Conservation (phyloP, 2,888 invertebrate species). For the Drosophila atroscutellata region DNA sequence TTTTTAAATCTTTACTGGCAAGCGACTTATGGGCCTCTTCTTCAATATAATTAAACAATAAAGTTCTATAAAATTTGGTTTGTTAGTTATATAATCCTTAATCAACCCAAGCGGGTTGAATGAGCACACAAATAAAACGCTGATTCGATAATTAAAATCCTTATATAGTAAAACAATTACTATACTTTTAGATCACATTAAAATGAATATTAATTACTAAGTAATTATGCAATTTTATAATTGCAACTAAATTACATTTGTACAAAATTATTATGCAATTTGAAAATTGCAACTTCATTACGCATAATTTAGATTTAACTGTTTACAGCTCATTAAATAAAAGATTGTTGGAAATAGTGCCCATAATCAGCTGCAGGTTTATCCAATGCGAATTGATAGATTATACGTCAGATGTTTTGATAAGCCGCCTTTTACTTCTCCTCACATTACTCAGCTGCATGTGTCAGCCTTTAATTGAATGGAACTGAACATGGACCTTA, state of each 20-base stretch:
- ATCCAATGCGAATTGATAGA: neutral
- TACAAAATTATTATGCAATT: neutral
- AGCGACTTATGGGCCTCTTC: neutral
- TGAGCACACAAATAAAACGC: neutral
- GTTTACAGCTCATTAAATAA: neutral
- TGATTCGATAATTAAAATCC: neutral
- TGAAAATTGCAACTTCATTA: neutral
- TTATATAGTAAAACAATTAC: neutral
- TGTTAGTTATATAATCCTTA: too few species aligned
- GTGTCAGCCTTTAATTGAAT: constrained; percentile 1
- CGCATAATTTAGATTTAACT: neutral
- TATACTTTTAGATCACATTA: neutral
- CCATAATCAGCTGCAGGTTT: neutral
- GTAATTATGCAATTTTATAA: neutral
- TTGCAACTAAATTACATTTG: neutral
- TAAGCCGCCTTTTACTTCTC: neutral
- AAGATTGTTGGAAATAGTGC: neutral
- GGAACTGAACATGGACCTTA: neutral
- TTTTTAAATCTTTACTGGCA: neutral
- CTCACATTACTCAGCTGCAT: neutral
- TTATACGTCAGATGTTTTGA: neutral
- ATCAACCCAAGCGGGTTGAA: neutral
- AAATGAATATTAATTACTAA: neutral
- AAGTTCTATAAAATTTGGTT: too few species aligned
- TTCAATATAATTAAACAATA: neutral